Base-by-base conservation (phyloP, 2,888 invertebrate species). In the Pemphredon lugubris region DNA sequence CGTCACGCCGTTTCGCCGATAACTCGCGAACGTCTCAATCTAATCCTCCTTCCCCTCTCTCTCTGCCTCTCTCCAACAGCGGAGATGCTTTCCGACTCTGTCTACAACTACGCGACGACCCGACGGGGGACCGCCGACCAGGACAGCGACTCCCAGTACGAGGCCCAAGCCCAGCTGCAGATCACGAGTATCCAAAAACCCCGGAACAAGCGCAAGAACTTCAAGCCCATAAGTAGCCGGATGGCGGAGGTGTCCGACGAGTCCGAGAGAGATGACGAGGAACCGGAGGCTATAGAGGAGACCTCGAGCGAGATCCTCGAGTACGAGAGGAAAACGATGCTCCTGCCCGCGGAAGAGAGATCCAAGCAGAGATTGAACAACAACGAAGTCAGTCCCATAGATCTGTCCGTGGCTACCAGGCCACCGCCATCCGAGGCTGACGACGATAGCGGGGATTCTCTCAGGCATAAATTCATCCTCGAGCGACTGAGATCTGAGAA, bases 171-270 rank as follows among this genome's bases (percentile, higher is more conserved):
- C 61, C 86, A 86, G 76, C 77, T 85, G 74, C 86, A 85, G 75
- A 83, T 84, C 68, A 74, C 84, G 51, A 81, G 82, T 60, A 83
- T 85, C 68, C 86, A 87, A 77, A 89, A 89, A 65, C 89, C 90
- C 61, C 89, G 90, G 7, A 92, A 92, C 86, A 91, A 92, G 79
- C 87, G 92, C 54, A 92, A 92, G 77, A 92, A 92, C 83, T 91
- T 89, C 73, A 89, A 90, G 70, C 89, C 89, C 40, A 89, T 90
- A 79, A 90, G 84, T 79, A 89, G 89, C 90, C 83, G 91, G 86
- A 89, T 90, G 89, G 89, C 89, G 34, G 89, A 89, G 76, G 87
- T 89, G 14, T 89, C 89, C 65, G 89, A 89, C 77, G 89, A 89
- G 58, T 88, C 89, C 11, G 87, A 86, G 9, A 71, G 84, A 57